Conservation (phyloP, 2,797 vertebrate genomes). For the Microtus obscurus region DNA sequence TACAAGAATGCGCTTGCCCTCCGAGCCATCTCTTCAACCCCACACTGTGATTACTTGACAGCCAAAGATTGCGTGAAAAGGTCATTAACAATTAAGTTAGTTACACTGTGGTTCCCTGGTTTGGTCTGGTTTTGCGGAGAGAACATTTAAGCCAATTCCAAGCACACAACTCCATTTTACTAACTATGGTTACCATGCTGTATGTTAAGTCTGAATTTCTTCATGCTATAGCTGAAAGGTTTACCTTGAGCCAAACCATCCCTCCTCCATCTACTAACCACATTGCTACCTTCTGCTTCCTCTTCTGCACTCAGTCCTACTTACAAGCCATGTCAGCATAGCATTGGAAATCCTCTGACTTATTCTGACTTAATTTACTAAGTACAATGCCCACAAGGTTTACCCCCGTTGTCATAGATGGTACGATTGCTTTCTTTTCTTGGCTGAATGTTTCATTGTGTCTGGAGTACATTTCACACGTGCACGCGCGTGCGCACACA, state of each 20-base stretch:
- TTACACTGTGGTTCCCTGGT: not conserved
- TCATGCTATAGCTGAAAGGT: not conserved
- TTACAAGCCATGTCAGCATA: not conserved
- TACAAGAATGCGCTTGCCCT: not conserved
- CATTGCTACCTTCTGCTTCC: not conserved
- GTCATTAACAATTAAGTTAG: not conserved
- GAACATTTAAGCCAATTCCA: slow-evolving; percentile 11
- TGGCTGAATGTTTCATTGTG: not conserved
- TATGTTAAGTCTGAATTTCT: not conserved
- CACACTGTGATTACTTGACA: not conserved
- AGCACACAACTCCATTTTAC: not conserved
- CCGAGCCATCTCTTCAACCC: not conserved
- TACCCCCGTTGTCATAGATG: not conserved
- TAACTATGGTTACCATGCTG: not conserved
- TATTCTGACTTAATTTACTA: not conserved
- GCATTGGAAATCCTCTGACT: not conserved
- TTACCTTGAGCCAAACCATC: not conserved
- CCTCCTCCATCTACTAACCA: not conserved
- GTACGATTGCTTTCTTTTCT: not conserved
- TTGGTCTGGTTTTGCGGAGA: not conserved
- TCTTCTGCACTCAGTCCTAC: not conserved
- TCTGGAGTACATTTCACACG: not conserved
- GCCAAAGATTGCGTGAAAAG: not conserved
- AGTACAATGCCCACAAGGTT: not conserved
- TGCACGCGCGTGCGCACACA: not conserved